Conservation (phyloP, 2,113 vertebrate genomes). For the Embiotoca jacksoni region DNA sequence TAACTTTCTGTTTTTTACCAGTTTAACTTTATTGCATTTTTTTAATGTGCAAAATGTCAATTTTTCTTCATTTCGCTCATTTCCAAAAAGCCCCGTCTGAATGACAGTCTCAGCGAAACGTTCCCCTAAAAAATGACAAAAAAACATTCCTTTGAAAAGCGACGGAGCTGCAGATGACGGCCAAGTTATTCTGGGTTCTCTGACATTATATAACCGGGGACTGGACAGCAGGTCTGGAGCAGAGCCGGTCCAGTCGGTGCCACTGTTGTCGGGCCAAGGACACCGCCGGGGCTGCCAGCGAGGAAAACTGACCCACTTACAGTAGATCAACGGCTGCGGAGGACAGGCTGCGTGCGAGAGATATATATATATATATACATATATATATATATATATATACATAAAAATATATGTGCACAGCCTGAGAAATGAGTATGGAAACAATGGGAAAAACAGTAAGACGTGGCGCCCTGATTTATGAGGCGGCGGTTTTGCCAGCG, state of each 20-base stretch:
- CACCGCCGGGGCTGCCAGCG: slow-evolving; percentile 47
- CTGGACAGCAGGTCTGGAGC: slow-evolving; percentile 48
- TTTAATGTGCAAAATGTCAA: slow-evolving; percentile 4
- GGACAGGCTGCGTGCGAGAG: slow-evolving; percentile 27
- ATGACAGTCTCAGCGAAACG: slow-evolving; percentile 7
- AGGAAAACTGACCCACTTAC: slow-evolving; percentile 72
- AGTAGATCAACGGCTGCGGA: slow-evolving; percentile 30
- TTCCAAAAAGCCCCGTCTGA: neutral
- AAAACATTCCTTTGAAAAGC: slow-evolving; percentile 33
- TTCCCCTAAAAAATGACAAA: slow-evolving; percentile 26
- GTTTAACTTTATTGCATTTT: neutral
- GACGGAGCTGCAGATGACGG: slow-evolving; percentile 37
- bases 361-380: slow-evolving; percentile 13
- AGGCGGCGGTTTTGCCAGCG: neutral
- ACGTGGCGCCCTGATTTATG: slow-evolving; percentile 14
- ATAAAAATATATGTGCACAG: neutral
- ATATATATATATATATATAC: slow-evolving; percentile 5
- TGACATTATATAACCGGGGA: slow-evolving; percentile 49
- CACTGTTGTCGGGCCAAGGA: slow-evolving; percentile 71
- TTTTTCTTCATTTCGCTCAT: neutral
- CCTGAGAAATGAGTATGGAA: neutral
- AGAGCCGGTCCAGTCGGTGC: slow-evolving; percentile 58
- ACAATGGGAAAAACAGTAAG: neutral
- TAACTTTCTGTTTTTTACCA: neutral
- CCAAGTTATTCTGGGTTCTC: slow-evolving; percentile 57